These are phyloP conservation scores for Nephila pilipes DNA, from an alignment of 1,140 invertebrate genomes.

Conservation along the genomic window DNA sequence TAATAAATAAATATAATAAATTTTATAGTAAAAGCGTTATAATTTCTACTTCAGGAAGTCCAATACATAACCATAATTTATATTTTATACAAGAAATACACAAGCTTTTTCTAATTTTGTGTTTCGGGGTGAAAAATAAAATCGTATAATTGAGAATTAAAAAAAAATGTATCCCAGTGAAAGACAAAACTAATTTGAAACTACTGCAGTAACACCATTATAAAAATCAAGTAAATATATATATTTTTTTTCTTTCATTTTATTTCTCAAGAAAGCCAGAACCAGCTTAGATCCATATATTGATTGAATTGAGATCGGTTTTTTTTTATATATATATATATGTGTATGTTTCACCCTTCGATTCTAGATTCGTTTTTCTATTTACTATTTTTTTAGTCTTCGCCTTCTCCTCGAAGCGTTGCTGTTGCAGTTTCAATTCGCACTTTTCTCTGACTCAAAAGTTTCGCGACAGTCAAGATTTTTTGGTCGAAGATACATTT, in stretches of 20 bases:
- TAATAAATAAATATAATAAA: too few relatives aligned
- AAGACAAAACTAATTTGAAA: background rate
- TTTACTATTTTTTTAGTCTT: background rate
- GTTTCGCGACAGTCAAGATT: conserved; percentile 38
- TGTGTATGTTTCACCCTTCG: conserved; percentile 35
- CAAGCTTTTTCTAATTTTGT: too few relatives aligned
- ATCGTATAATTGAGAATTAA: too few relatives aligned
- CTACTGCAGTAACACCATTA: background rate
- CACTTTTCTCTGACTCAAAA: conserved; percentile 27
- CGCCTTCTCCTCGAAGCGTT: background rate
- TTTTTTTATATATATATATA: background rate
- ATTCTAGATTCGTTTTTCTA: background rate
- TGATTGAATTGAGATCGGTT: conserved; percentile 23
- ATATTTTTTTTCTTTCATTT: background rate
- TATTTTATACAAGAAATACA: too few relatives aligned
- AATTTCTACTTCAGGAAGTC: too few relatives aligned
- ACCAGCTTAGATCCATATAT: conserved; percentile 15
- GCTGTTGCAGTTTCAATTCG: conserved; percentile 32
- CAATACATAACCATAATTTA: too few relatives aligned
- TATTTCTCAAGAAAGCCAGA: background rate
- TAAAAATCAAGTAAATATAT: background rate
- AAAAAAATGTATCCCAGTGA: background rate
- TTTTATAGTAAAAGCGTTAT: too few relatives aligned
- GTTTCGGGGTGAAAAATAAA: too few relatives aligned
- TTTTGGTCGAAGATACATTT: conserved; percentile 20